Percentiles rank a stretch among this genome's conserved stretches.
Evolutionary conservation across 1,140 invertebrate species (phyloP).

Genomic region (Papilio dardanus): DNA sequence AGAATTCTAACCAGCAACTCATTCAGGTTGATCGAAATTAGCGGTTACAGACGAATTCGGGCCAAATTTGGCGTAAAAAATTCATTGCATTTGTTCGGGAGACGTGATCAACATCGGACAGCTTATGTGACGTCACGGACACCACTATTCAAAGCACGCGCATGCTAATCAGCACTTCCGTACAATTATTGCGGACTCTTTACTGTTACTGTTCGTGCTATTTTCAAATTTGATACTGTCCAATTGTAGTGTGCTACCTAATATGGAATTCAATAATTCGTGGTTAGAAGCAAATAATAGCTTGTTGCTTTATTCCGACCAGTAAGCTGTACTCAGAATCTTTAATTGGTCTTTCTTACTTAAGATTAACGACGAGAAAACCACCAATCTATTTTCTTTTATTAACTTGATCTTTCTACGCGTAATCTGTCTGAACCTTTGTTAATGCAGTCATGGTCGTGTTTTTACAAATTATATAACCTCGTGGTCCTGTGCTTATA

Average conservation of each 20-base stretch:
- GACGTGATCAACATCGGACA: conserved; percentile 6
- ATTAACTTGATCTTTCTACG: not conserved
- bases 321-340: no score
- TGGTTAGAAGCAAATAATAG: not conserved
- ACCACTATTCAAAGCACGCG: conserved; percentile 23
- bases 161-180: conserved; percentile 37
- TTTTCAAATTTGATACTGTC: not conserved
- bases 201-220: conserved; percentile 28
- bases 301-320: not conserved
- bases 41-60: not conserved
- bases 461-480: conserved; percentile 16
- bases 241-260: not conserved
- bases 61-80: conserved; percentile 25
- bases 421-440: not conserved
- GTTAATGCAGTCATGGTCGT: not conserved
- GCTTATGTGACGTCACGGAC: conserved; percentile 14
- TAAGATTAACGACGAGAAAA: no score
- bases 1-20: not conserved
- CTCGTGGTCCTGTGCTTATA: not conserved
- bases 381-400: not conserved
- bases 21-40: conserved; percentile 3
- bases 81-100: not conserved
- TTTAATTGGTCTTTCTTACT: no score
- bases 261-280: not conserved
- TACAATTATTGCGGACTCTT: conserved; percentile 26